Conservation (phyloP, 2,113 vertebrate genomes). For the Lepisosteus osseus region DNA sequence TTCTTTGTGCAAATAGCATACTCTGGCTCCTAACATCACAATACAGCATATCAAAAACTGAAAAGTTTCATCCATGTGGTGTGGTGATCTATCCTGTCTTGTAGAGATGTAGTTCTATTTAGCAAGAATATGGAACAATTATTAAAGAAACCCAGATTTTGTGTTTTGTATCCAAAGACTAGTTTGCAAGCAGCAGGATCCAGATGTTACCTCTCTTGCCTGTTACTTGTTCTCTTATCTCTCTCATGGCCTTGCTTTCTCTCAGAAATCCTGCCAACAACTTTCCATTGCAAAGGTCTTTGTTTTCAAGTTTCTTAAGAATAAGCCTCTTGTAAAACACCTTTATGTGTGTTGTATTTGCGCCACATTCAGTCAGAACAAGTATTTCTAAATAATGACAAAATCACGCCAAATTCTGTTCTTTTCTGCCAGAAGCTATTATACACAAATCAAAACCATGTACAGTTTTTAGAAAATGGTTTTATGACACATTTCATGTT, state of each 20-base stretch:
- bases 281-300: slow-evolving; percentile 42
- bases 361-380: slow-evolving; percentile 32
- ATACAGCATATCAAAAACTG: no score
- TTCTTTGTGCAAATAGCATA: no score
- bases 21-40: no score
- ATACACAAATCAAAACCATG: slow-evolving; percentile 31
- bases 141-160: slow-evolving; percentile 24
- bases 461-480: background rate
- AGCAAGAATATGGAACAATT: slow-evolving; percentile 2
- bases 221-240: slow-evolving; percentile 25
- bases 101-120: no score
- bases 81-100: no score
- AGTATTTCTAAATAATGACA: slow-evolving; percentile 42
- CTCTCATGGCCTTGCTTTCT: slow-evolving; percentile 29
- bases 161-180: slow-evolving; percentile 20
- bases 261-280: slow-evolving; percentile 46
- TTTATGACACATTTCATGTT: slow-evolving; percentile 36
- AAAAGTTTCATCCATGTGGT: no score
- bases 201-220: slow-evolving; percentile 44
- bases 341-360: slow-evolving; percentile 38
- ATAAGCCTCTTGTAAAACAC: slow-evolving; percentile 48
- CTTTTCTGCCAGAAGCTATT: slow-evolving; percentile 34
- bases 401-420: slow-evolving; percentile 38
- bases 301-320: slow-evolving; percentile 31
- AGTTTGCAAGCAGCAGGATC: slow-evolving; percentile 47